A percentile compares a stretch with the other conserved stretches of the same genome.
Conservation (phyloP, 2,797 vertebrate genomes). For the Pterois miles region DNA sequence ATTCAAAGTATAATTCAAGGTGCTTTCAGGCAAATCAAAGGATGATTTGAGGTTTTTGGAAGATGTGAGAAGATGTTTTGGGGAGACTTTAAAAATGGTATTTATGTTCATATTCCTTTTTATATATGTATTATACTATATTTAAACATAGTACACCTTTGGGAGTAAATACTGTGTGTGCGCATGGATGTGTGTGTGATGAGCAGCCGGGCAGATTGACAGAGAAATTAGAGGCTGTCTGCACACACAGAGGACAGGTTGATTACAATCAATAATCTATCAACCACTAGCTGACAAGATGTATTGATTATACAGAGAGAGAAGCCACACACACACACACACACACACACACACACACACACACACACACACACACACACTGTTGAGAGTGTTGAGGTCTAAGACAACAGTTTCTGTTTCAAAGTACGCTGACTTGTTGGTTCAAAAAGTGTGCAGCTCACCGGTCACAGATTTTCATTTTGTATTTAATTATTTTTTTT, state of each 20-base stretch:
- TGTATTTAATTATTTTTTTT: background rate
- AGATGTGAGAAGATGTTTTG: background rate
- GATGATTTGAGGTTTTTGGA: background rate
- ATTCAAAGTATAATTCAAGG: no score
- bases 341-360: background rate
- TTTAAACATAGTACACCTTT: background rate
- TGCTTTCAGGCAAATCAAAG: background rate
- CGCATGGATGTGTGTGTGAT: conserved; percentile 3
- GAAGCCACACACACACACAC: background rate
- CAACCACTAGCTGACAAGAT: conserved; percentile 65
- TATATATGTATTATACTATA: background rate
- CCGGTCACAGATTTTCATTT: background rate
- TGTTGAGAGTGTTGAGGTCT: background rate
- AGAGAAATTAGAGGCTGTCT: conserved; percentile 69
- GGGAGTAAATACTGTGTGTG: background rate
- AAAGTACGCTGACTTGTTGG: conserved; percentile 10
- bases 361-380: background rate
- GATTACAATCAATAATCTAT: conserved; percentile 78
- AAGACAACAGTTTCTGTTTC: conserved; percentile 14
- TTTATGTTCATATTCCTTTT: background rate
- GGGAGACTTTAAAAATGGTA: background rate
- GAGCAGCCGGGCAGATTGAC: conserved; percentile 51
- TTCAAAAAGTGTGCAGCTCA: conserved; percentile 3
- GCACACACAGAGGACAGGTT: conserved; percentile 61
- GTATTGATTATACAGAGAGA: conserved; percentile 57